Base-by-base conservation (phyloP, 2,797 vertebrate species). In the Muscicapa comitata region DNA sequence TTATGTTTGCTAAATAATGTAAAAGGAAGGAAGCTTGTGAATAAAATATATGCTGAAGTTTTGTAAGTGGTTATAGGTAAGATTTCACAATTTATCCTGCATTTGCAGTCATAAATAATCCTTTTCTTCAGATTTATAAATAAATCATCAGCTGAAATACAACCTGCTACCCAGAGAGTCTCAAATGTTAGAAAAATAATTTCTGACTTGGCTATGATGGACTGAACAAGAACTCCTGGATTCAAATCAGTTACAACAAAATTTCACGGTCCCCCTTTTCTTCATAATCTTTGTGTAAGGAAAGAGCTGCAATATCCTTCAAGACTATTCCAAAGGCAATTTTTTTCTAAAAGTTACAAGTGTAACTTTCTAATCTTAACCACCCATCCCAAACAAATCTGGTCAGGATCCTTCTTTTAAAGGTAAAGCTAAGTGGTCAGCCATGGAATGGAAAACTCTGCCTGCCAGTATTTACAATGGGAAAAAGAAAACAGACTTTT, bases 81-180 rank as follows among this genome's bases (percentile, higher is more conserved):
- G 92, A 86, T 78, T 84, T 80, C 59, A 54, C 42, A 29, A 48
- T 88, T 83, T 93, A 86, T 88, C 50, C 66, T 67, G 48, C 35
- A 72, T 93, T 90, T 83, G 26, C 47, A 65, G 54, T 61, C 76
- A 86, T 86, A 93, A 88, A 80, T 57, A 71, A 81, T 50, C 8
- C 42, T 74, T 80, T 67, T 50, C 38, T 54, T 90, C 76, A 54
- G 54, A 45, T 86, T 84, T 83, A 81, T 92, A 90, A 90, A 90
- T 90, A 95, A 95, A 88, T 86, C n/a, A 93, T 77, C 33, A 67
- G 24, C 65, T 92, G 88, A 93, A 86, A 90, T 88, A 77, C 50
- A 92, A 42, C 76, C 70, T 88, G 45, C 45, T 71, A 90, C 45
- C 21, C 57, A 86, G 82, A 80, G 18, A 42, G 43, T 31, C 86